phyloP scores from a whole-genome alignment of 2,113 vertebrate genomes.

The Cynocephalus volans region DNA sequence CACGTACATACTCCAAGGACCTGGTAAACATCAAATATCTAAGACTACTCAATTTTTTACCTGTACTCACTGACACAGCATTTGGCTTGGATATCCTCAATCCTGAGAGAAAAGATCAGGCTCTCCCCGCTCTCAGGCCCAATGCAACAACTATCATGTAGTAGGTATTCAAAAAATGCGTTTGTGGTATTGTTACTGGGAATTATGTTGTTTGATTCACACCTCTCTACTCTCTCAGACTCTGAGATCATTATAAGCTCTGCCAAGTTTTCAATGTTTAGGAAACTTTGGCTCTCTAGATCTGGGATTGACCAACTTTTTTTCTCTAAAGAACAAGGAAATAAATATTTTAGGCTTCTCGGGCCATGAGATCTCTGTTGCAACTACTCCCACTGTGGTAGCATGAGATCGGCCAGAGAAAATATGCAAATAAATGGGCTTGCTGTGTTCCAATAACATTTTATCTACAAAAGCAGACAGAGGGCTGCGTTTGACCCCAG shows the following conservation, averaged over 20 bases:
- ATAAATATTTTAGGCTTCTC: neutral
- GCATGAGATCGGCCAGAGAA: neutral
- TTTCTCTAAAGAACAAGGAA: neutral
- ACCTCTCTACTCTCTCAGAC: neutral
- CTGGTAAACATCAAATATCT: neutral
- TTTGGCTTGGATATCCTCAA: neutral
- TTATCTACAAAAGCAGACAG: slow-evolving; percentile 4
- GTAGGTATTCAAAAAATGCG: neutral
- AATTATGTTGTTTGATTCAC: neutral
- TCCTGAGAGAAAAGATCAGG: slow-evolving; percentile 3
- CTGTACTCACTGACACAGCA: neutral
- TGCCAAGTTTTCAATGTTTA: slow-evolving; percentile 21
- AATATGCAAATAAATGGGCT: slow-evolving; percentile 17
- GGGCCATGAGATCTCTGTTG: neutral
- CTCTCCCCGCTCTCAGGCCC: neutral
- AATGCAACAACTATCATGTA: neutral
- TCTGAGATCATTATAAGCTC: neutral
- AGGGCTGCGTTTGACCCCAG: neutral
- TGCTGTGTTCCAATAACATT: neutral
- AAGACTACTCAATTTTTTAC: neutral
- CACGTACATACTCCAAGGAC: neutral
- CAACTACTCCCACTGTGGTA: neutral
- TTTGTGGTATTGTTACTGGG: neutral
- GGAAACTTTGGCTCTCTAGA: neutral
- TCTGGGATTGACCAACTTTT: neutral